A percentile compares a stretch with the other conserved stretches of the same genome.
These are phyloP conservation scores for Cynopterus brachyotis DNA, from an alignment of 2,113 vertebrate genomes.

Conservation along the genomic window DNA sequence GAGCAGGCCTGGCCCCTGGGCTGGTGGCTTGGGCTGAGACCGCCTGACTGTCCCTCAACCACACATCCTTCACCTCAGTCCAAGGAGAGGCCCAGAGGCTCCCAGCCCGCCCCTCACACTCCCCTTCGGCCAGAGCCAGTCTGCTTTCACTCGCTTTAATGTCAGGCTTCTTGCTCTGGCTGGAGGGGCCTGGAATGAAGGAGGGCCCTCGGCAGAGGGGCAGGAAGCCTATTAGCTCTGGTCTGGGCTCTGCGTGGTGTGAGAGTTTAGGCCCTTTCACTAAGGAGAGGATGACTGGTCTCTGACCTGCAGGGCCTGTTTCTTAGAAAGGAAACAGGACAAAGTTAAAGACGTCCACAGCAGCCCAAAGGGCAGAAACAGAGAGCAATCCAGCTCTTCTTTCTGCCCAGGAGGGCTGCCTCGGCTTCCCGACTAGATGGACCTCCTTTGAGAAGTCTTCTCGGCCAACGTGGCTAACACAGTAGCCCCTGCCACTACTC, in stretches of 20 bases:
- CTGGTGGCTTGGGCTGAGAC: background rate
- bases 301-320: background rate
- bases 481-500: background rate
- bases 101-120: background rate
- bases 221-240: background rate
- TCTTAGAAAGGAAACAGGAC: background rate
- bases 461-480: background rate
- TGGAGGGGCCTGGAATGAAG: background rate
- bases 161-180: background rate
- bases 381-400: background rate
- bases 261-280: background rate
- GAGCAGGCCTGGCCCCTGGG: rapidly evolving
- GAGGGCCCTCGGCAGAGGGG: background rate
- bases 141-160: background rate
- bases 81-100: background rate
- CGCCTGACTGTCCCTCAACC: rapidly evolving
- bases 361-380: background rate
- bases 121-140: background rate
- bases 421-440: background rate
- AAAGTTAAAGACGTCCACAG: background rate
- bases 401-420: background rate
- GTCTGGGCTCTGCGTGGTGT: no score
- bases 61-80: background rate
- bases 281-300: background rate
- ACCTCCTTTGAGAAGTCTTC: background rate